These are phyloP conservation scores for Botrylloides violaceus DNA, from an alignment of 23 tunicate genomes.

Conservation along the genomic window DNA sequence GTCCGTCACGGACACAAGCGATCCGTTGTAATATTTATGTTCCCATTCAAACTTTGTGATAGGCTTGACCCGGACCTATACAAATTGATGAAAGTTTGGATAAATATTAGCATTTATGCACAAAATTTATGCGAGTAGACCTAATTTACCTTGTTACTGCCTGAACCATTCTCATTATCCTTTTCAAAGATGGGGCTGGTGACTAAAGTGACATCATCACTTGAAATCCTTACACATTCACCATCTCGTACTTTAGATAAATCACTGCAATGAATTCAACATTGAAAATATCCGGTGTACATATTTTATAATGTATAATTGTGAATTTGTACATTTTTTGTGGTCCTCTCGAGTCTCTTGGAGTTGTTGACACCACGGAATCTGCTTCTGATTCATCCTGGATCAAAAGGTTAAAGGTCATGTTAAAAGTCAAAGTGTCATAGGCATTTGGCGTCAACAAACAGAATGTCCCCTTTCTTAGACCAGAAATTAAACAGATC, in stretches of 20 bases:
- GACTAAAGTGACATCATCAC: slow-evolving; percentile 31
- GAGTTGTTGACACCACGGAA: neutral
- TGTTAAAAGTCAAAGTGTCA: too few species aligned
- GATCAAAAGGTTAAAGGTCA: too few species aligned
- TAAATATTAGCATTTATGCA: slow-evolving; percentile 1
- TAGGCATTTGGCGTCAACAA: too few species aligned
- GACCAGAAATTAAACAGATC: too few species aligned
- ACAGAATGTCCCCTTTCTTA: too few species aligned
- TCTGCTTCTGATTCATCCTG: neutral
- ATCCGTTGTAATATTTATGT: slow-evolving; percentile 58
- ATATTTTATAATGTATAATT: too few species aligned
- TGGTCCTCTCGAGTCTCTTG: neutral
- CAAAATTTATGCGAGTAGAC: too few species aligned
- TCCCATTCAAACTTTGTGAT: slow-evolving; percentile 85
- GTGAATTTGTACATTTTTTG: slow-evolving; percentile 8
- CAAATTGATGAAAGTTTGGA: neutral
- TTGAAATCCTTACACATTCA: slow-evolving; percentile 31
- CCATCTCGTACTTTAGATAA: slow-evolving; percentile 54
- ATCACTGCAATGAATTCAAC: slow-evolving; percentile 5
- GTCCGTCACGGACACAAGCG: slow-evolving; percentile 59
- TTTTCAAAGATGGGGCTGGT: slow-evolving; percentile 37
- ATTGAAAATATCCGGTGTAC: neutral
- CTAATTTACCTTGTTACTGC: slow-evolving; percentile 59
- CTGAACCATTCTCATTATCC: slow-evolving; percentile 27
- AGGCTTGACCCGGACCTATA: slow-evolving; percentile 51